Percentiles rank a stretch among this genome's conserved stretches.
phyloP scores from a whole-genome alignment of 2,888 invertebrate species.

The Achlya flavicornis region DNA sequence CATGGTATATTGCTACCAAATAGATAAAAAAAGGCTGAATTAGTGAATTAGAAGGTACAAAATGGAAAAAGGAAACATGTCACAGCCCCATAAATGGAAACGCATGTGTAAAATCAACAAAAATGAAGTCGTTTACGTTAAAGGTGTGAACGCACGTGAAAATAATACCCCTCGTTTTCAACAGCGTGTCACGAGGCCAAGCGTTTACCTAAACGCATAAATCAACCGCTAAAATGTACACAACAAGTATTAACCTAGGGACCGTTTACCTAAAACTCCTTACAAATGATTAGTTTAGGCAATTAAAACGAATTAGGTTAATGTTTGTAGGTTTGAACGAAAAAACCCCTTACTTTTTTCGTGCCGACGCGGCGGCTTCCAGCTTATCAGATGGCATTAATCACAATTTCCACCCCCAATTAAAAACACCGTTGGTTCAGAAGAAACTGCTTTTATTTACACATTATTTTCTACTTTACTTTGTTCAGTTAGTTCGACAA shows the following conservation, averaged over 20 bases:
- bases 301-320: slow-evolving; percentile 83
- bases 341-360: slow-evolving; percentile 61
- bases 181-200: slow-evolving; percentile 62
- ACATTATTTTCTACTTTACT: slow-evolving; percentile 65
- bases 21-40: not conserved
- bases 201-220: slow-evolving; percentile 50
- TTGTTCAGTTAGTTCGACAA: slow-evolving; percentile 64
- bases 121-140: slow-evolving; percentile 13
- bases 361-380: slow-evolving; percentile 60
- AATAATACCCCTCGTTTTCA: slow-evolving; percentile 42
- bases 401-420: slow-evolving; percentile 82
- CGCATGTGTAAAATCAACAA: slow-evolving; percentile 9
- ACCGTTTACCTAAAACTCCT: slow-evolving; percentile 64
- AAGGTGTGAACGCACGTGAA: slow-evolving; percentile 60
- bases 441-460: slow-evolving; percentile 57
- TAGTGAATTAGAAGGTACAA: not conserved
- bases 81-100: slow-evolving; percentile 1
- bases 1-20: not conserved
- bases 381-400: slow-evolving; percentile 80
- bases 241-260: slow-evolving; percentile 50
- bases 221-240: slow-evolving; percentile 64
- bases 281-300: slow-evolving; percentile 78
- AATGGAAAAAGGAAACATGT: slow-evolving; percentile 14
- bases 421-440: slow-evolving; percentile 65
- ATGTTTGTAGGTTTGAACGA: slow-evolving; percentile 75